These are phyloP conservation scores for Dicrostonyx torquatus DNA, from an alignment of 2,797 vertebrate genomes.

Conservation along the genomic window DNA sequence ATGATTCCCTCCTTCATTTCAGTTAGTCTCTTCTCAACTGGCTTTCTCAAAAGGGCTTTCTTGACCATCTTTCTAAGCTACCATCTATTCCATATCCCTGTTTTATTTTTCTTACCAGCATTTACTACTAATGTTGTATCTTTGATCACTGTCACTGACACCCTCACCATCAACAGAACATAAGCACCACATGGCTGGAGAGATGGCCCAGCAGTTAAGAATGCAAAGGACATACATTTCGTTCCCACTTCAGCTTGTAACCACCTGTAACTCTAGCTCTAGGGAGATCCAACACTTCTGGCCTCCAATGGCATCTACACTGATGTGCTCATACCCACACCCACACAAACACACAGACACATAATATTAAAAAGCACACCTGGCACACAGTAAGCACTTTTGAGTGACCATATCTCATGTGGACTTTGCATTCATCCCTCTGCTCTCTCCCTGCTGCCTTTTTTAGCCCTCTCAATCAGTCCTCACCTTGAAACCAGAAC, in stretches of 20 bases:
- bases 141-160: neutral
- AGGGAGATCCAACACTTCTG: neutral
- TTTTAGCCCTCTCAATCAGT: neutral
- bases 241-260: neutral
- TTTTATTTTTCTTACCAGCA: neutral
- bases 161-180: neutral
- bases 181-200: neutral
- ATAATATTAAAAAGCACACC: neutral
- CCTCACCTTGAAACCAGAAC: slow-evolving; percentile 6
- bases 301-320: neutral
- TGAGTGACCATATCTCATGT: neutral
- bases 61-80: neutral
- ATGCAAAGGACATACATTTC: neutral
- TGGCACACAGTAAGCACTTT: neutral
- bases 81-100: neutral
- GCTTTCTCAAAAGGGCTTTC: slow-evolving; percentile 26
- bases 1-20: neutral
- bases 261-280: neutral
- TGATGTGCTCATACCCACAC: too few species aligned
- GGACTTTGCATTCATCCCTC: neutral
- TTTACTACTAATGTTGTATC: neutral
- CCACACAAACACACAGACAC: neutral
- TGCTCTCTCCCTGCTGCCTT: neutral
- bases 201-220: neutral
- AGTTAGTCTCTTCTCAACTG: neutral